These are phyloP conservation scores for Phalangium opilio DNA, from an alignment of 2,888 invertebrate genomes.

Conservation along the genomic window DNA sequence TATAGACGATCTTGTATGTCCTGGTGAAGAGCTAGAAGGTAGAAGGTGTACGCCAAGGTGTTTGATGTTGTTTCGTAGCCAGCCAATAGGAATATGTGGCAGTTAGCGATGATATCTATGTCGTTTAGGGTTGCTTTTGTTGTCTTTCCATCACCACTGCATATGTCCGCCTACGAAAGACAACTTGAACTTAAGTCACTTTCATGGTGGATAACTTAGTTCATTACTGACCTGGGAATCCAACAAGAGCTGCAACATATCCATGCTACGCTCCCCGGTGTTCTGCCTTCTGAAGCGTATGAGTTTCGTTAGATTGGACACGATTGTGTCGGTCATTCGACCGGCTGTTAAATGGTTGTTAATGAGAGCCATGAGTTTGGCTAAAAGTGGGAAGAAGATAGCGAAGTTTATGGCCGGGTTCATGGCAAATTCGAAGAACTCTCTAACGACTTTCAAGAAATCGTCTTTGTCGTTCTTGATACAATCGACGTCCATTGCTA, in stretches of 20 bases:
- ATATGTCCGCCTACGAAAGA: slow-evolving; percentile 3
- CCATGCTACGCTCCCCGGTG: slow-evolving; percentile 20
- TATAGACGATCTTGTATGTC: slow-evolving; percentile 30
- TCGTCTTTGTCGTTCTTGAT: slow-evolving; percentile 30
- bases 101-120: background rate
- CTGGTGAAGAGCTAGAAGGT: slow-evolving; percentile 33
- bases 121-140: background rate
- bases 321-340: slow-evolving; percentile 26
- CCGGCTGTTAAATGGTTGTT: slow-evolving; percentile 25
- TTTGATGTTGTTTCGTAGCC: slow-evolving; percentile 41
- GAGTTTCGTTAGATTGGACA: slow-evolving; percentile 24
- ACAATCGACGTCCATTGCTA: slow-evolving; percentile 33
- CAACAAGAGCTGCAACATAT: slow-evolving; percentile 34
- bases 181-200: too few species aligned
- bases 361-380: slow-evolving; percentile 20
- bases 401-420: slow-evolving; percentile 24
- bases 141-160: background rate
- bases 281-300: slow-evolving; percentile 21
- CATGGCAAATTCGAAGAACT: slow-evolving; percentile 25
- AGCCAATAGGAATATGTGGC: slow-evolving; percentile 28
- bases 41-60: slow-evolving; percentile 34
- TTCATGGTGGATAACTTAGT: too few species aligned
- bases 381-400: slow-evolving; percentile 25
- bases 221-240: slow-evolving; percentile 27
- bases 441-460: slow-evolving; percentile 26